A percentile compares a stretch with the other conserved stretches of the same genome.
Conservation (phyloP, 2,797 vertebrate species). For the Erethizon dorsatum region DNA sequence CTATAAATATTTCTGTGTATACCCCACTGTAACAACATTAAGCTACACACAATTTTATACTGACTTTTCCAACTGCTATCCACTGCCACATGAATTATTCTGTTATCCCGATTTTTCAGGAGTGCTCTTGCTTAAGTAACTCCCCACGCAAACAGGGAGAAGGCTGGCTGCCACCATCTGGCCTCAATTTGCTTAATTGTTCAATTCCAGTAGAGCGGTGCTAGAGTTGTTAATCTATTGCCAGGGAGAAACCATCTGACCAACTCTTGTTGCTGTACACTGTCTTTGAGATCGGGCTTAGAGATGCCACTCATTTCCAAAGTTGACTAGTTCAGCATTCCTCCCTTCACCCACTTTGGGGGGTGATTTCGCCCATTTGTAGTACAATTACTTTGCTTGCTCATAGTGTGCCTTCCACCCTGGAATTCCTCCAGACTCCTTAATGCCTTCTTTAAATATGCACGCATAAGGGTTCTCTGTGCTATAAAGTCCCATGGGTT, state of each 20-base stretch:
- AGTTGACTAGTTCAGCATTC: background rate
- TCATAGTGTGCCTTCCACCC: background rate
- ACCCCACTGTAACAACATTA: background rate
- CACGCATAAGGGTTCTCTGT: background rate
- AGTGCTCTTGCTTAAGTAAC: background rate
- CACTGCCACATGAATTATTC: background rate
- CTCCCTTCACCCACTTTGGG: background rate
- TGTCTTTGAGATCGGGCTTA: background rate
- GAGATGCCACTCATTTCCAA: background rate
- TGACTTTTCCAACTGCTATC: background rate
- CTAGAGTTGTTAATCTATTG: background rate
- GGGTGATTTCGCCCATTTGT: background rate
- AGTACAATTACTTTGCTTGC: background rate
- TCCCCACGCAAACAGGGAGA: background rate
- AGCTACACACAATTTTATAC: background rate
- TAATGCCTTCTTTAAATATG: background rate
- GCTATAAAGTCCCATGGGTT: background rate
- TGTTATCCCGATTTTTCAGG: background rate
- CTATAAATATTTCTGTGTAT: background rate
- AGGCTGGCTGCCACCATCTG: background rate
- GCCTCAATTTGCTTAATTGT: background rate
- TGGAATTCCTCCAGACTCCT: background rate
- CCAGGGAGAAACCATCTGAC: background rate
- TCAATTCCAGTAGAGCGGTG: background rate
- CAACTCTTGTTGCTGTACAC: background rate